These are phyloP conservation scores for Ursus arctos DNA, from an alignment of 2,113 vertebrate species.

Conservation along the genomic window DNA sequence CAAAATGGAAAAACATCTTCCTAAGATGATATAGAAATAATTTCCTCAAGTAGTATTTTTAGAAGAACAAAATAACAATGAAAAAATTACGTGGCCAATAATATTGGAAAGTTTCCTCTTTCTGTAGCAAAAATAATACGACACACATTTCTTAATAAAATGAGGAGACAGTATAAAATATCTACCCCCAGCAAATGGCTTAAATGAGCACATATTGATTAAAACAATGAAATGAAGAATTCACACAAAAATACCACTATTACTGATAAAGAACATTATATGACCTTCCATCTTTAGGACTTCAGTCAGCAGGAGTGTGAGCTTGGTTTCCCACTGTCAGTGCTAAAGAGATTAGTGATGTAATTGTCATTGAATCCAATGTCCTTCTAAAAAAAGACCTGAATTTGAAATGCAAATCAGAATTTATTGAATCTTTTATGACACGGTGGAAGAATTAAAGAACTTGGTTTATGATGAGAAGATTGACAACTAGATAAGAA, in stretches of 20 bases:
- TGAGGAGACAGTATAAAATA: background rate
- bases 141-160: background rate
- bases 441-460: conserved; percentile 68
- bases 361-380: conserved; percentile 72
- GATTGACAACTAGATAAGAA: conserved; percentile 48
- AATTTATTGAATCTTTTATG: conserved; percentile 76
- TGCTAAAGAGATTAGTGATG: conserved; percentile 70
- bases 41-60: conserved; percentile 29
- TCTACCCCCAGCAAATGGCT: background rate
- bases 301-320: background rate
- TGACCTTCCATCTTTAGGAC: conserved; percentile 28
- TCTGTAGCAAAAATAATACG: conserved; percentile 44
- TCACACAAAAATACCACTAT: background rate
- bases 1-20: background rate
- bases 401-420: conserved; percentile 80
- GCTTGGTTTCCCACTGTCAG: conserved; percentile 59
- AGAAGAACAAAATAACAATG: background rate
- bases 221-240: background rate
- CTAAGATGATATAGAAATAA: background rate
- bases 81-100: background rate
- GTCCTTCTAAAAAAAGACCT: conserved; percentile 59
- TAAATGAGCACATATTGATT: conserved; percentile 1
- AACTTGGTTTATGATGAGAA: conserved; percentile 56
- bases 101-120: background rate
- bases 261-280: background rate